phyloP scores from a whole-genome alignment of 1,140 invertebrate species.

The Hormaphis cornu region DNA sequence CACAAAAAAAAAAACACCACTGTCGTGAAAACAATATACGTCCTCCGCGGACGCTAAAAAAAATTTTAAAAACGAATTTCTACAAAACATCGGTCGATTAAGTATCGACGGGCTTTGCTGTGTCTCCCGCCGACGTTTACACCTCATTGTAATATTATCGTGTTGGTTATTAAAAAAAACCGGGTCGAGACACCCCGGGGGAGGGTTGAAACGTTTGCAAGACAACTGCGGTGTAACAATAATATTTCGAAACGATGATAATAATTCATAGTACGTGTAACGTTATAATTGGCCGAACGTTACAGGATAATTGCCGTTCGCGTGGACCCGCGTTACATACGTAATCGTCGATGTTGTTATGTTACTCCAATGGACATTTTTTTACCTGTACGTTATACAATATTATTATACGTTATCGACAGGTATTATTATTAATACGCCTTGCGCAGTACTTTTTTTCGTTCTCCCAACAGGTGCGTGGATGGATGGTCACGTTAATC shows the following conservation, averaged over 20 bases:
- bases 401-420: too few relatives aligned
- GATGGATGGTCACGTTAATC: too few relatives aligned
- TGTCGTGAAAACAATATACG: too few relatives aligned
- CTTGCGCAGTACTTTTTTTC: too few relatives aligned
- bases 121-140: background rate
- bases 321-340: background rate
- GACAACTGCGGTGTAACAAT: background rate
- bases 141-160: background rate
- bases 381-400: too few relatives aligned
- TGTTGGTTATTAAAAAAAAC: background rate
- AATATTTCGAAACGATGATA: background rate
- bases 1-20: too few relatives aligned
- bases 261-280: slow-evolving; percentile 20
- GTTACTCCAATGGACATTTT: too few relatives aligned
- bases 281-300: slow-evolving; percentile 2
- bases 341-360: background rate
- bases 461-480: too few relatives aligned
- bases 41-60: too few relatives aligned
- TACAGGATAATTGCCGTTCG: slow-evolving; percentile 7
- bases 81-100: background rate
- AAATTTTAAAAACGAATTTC: background rate
- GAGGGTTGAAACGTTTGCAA: background rate
- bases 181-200: background rate
- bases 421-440: too few relatives aligned
- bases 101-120: background rate